Percentiles rank a stretch among this genome's conserved stretches.
phyloP scores from a whole-genome alignment of 2,797 vertebrate genomes.

The Numenius phaeopus region DNA sequence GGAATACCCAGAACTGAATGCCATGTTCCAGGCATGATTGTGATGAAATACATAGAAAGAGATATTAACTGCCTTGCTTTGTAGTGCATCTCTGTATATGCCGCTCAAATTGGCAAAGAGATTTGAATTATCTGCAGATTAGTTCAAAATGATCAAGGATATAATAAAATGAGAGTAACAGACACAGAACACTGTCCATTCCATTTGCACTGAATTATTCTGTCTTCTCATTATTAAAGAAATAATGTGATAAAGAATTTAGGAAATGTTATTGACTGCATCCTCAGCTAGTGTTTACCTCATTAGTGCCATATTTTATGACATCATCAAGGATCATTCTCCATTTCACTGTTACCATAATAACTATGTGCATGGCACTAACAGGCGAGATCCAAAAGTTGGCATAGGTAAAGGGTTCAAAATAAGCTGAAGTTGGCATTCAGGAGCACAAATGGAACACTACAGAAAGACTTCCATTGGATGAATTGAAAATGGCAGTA shows the following conservation, averaged over 20 bases:
- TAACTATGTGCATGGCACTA: neutral
- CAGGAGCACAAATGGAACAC: neutral
- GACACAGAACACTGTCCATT: neutral
- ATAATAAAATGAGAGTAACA: neutral
- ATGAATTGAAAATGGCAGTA: neutral
- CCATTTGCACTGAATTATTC: neutral
- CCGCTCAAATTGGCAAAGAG: neutral
- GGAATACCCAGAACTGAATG: neutral
- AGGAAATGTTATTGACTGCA: neutral
- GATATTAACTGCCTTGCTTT: neutral
- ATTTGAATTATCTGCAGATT: neutral
- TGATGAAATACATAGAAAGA: neutral
- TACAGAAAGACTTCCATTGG: neutral
- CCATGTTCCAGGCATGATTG: neutral
- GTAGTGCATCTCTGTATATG: neutral
- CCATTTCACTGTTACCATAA: neutral
- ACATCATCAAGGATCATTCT: neutral
- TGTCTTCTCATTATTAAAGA: neutral
- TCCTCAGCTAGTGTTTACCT: neutral
- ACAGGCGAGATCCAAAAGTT: neutral
- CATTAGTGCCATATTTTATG: neutral
- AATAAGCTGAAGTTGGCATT: rapidly evolving
- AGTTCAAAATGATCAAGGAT: neutral
- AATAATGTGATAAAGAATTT: neutral
- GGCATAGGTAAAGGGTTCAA: neutral